A percentile compares a stretch with the other conserved stretches of the same genome.
Evolutionary conservation across 2,797 vertebrate genomes (phyloP).

Genomic region (Malacoctenus gilli): DNA sequence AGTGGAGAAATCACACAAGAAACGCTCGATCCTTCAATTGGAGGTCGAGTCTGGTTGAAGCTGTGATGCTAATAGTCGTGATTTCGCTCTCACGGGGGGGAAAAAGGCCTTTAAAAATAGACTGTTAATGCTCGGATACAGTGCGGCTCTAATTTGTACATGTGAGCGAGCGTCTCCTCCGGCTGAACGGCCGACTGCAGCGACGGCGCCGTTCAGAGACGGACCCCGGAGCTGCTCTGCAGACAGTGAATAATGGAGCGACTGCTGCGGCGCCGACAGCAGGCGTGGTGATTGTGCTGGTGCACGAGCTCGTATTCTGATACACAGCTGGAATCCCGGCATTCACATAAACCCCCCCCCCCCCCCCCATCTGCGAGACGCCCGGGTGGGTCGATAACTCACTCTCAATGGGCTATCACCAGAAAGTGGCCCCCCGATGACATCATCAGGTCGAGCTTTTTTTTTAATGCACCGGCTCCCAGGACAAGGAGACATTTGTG

Average conservation of each 20-base stretch:
- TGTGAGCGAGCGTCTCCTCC: conserved; percentile 15
- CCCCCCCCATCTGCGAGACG: conserved; percentile 43
- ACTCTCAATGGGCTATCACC: conserved; percentile 59
- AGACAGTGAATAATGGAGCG: conserved; percentile 64
- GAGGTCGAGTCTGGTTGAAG: too few species aligned
- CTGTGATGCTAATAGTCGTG: neutral
- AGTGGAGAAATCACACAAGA: neutral
- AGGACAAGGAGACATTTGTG: conserved; percentile 51
- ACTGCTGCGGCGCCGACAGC: conserved; percentile 46
- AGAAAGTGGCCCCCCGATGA: conserved; percentile 49
- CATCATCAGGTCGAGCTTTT: conserved; percentile 46
- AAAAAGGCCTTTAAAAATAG: neutral
- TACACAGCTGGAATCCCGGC: conserved; percentile 65
- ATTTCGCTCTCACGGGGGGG: neutral
- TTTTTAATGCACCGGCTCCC: conserved; percentile 62
- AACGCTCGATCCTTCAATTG: neutral
- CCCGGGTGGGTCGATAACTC: conserved; percentile 63
- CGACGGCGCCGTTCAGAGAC: conserved; percentile 49
- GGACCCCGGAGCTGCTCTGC: conserved; percentile 46
- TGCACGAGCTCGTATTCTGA: conserved; percentile 33
- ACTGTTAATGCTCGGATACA: neutral
- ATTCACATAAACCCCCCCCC: conserved; percentile 60
- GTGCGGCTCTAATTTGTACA: conserved; percentile 18
- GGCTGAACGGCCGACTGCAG: conserved; percentile 26
- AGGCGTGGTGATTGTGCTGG: conserved; percentile 53